Conservation (phyloP, 2,888 invertebrate species). For the Xylota segnis region DNA sequence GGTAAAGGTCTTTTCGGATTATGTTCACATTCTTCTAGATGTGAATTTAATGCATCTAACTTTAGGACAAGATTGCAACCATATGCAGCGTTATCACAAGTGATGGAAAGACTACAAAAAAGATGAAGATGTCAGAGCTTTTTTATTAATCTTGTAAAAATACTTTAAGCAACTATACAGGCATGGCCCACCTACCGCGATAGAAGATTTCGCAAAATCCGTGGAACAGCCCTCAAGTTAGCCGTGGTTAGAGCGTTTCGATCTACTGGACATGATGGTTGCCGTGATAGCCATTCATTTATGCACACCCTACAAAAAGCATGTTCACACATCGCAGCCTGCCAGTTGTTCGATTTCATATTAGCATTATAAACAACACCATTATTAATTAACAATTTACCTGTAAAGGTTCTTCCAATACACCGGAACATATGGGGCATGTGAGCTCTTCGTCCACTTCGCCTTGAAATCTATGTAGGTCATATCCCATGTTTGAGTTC, state of each 20-base stretch:
- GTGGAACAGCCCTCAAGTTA: constrained; percentile 95
- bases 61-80: constrained; percentile 95
- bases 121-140: background rate
- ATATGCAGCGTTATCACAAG: constrained; percentile 95
- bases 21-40: constrained; percentile 95
- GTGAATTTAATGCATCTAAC: constrained; percentile 93
- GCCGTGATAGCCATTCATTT: constrained; percentile 96
- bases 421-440: constrained; percentile 98
- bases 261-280: constrained; percentile 97
- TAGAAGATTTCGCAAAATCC: constrained; percentile 96
- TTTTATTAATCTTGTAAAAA: background rate
- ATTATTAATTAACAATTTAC: constrained; percentile 85
- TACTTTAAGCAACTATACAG: background rate
- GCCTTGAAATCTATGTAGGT: constrained; percentile 96
- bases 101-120: constrained; percentile 90
- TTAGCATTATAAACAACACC: background rate
- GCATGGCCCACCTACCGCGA: constrained; percentile 87
- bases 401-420: constrained; percentile 97
- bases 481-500: constrained; percentile 92
- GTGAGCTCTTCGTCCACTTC: constrained; percentile 98
- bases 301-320: constrained; percentile 98
- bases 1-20: constrained; percentile 97
- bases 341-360: constrained; percentile 51
- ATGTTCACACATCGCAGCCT: constrained; percentile 98
- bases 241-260: constrained; percentile 95